Evolutionary conservation across 2,888 invertebrate species (phyloP), one percentile per base, ranked within the genome.

Genomic region (Lasioglossum lativentre): DNA sequence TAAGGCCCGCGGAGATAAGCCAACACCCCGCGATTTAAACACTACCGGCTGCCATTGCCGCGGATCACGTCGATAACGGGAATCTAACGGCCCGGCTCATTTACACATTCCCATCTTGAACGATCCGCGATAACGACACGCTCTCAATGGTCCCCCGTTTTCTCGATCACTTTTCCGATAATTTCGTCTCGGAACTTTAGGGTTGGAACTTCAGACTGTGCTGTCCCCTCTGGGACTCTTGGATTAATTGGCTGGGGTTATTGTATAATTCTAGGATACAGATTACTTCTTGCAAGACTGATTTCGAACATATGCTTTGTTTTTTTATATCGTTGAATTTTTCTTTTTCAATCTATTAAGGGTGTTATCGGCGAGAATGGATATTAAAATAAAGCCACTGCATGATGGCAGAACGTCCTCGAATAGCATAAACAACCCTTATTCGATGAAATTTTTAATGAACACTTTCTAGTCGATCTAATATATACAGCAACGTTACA

Each of bases 91-190:
- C 83, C 73, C 77, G 80, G 63, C 78, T 88, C 86, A 83, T 88
- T 88, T 88, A 70, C 86, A 88, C 86, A 88, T 88, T 83, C 80
- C 73, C 76, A 82, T 86, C 81, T 88, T 79, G 81, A 86, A 88
- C 38, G 82, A 85, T 80, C 45, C 52, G 14, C 76, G 82, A 88
- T 85, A 88, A 83, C 74, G 76, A 52, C 75, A 75, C 66, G 45
- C 66, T 38, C 66, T 38, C 74, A 30, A 59, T 19, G 66, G 30
- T 59, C 23, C 34, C 77, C 77, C 6, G 14, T 45, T 63, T 59
- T 38, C 42, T 30, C 5, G 42, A 34, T 38, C 40, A 34, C 47
- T 66, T 72, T 85, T 73, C 73, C 56, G 77, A 75, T 78, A 75
- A 77, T 47, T 14, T 45, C 34, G 5, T 42, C 42, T 30, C 40